phyloP scores from a whole-genome alignment of 1,140 invertebrate genomes.

The Drosophila sturtevanti region DNA sequence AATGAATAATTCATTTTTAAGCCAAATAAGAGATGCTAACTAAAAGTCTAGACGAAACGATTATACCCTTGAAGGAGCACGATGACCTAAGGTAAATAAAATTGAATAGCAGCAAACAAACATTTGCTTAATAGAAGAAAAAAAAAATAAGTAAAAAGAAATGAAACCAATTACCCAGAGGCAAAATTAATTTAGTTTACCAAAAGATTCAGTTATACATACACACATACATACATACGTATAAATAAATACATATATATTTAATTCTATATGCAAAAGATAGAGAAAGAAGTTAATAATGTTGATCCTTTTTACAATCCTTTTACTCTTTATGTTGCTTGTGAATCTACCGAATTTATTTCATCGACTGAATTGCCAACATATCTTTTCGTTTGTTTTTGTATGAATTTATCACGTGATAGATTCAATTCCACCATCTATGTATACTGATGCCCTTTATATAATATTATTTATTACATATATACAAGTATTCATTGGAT shows the following conservation, averaged over 20 bases:
- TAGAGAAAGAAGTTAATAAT: no score
- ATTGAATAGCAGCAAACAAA: neutral
- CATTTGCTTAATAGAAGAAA: no score
- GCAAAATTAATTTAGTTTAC: no score
- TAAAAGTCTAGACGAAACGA: slow-evolving; percentile 45
- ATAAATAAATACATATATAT: no score
- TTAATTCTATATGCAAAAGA: no score
- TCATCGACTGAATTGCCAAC: neutral
- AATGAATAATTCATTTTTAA: slow-evolving; percentile 13
- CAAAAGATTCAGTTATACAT: no score
- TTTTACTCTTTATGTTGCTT: neutral
- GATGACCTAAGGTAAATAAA: neutral
- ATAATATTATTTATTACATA: slow-evolving; percentile 7
- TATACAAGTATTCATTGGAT: slow-evolving; percentile 12
- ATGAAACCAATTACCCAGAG: no score
- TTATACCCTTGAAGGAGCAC: slow-evolving; percentile 15
- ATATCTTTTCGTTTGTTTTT: neutral
- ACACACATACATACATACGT: no score
- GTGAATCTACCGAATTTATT: neutral
- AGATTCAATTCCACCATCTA: no score
- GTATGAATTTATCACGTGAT: slow-evolving; percentile 32
- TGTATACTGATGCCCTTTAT: no score
- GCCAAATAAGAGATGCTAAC: slow-evolving; percentile 34
- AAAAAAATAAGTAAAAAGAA: no score
- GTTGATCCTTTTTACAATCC: neutral